Evolutionary conservation across 2,113 vertebrate species (phyloP).

Genomic region (Cavia porcellus): DNA sequence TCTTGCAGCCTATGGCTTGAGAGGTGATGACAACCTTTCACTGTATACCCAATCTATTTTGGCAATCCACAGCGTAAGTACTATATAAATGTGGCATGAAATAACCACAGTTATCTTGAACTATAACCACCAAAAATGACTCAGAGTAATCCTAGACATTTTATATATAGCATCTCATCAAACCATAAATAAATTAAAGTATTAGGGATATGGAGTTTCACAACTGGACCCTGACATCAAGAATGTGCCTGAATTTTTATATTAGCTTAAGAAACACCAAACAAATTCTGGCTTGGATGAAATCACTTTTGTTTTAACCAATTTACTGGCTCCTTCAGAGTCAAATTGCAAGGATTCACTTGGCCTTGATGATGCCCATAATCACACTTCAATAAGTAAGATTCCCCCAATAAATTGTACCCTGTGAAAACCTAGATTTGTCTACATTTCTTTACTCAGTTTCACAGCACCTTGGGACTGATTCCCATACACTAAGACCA

Average conservation of each 20-base stretch:
- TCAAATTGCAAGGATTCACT: not conserved
- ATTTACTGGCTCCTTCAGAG: not conserved
- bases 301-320: not conserved
- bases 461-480: not conserved
- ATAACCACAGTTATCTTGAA: not conserved
- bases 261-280: not conserved
- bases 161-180: not conserved
- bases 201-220: not conserved
- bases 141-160: not conserved
- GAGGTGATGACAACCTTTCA: not conserved
- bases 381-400: no score
- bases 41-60: not conserved
- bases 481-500: not conserved
- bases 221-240: not conserved
- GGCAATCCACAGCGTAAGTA: not conserved
- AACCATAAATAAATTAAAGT: not conserved
- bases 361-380: not conserved
- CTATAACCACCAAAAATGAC: not conserved
- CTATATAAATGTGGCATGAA: not conserved
- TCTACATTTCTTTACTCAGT: not conserved
- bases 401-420: not conserved
- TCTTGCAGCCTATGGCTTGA: not conserved
- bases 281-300: not conserved
- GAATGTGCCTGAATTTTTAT: not conserved
- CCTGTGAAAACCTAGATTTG: not conserved